Evolutionary conservation across 2,113 vertebrate species (phyloP).

Genomic region (Elanus axillaris): DNA sequence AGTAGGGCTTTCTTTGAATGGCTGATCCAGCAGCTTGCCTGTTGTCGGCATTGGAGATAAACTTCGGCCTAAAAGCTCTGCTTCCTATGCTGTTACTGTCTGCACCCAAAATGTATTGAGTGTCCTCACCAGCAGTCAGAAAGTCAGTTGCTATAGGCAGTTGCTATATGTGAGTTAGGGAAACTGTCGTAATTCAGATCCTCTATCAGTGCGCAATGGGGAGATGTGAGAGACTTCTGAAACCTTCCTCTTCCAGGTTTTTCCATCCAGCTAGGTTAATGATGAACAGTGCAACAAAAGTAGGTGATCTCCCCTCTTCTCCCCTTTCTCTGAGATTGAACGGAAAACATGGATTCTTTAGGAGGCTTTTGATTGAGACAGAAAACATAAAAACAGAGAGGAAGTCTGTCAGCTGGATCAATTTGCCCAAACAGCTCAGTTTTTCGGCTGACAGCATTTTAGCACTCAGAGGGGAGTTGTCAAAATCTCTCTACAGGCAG

Average conservation of each 20-base stretch:
- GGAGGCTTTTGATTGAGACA: constrained; percentile 55
- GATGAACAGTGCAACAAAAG: background rate
- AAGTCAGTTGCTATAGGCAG: background rate
- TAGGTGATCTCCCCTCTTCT: background rate
- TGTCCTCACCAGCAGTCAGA: background rate
- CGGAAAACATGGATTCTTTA: background rate
- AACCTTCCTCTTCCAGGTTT: background rate
- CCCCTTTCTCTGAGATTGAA: background rate
- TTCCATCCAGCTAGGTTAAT: background rate
- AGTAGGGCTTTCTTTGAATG: background rate
- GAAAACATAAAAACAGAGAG: constrained; percentile 42
- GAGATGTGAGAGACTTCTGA: background rate
- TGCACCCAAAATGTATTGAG: background rate
- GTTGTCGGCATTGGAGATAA: background rate
- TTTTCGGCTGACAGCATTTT: constrained; percentile 62
- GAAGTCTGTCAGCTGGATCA: constrained; percentile 59
- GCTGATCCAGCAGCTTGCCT: background rate
- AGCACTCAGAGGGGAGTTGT: constrained; percentile 66
- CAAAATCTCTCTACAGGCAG: constrained; percentile 61
- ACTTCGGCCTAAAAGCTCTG: background rate
- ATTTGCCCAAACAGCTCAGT: constrained; percentile 51
- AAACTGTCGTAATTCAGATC: background rate
- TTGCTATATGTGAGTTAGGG: background rate
- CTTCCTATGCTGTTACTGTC: background rate
- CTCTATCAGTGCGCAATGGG: fast-evolving